Evolutionary conservation across 1,140 invertebrate genomes (phyloP).

Genomic region (Coboldia fuscipes): DNA sequence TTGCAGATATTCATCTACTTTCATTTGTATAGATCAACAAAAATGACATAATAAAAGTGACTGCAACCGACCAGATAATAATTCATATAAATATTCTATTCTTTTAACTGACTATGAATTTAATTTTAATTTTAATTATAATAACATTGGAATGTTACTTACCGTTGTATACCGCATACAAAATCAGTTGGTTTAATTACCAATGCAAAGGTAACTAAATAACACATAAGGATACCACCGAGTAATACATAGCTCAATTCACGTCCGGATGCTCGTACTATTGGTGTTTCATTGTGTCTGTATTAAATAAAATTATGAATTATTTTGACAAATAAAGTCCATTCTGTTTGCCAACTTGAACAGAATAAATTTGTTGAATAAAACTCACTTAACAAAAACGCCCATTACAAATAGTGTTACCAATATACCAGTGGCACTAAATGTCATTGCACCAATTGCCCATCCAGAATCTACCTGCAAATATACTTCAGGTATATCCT

Average conservation of each 20-base stretch:
- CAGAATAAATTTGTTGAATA: neutral
- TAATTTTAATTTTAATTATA: neutral
- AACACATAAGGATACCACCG: slow-evolving; percentile 74
- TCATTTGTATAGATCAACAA: no score
- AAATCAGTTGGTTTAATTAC: slow-evolving; percentile 53
- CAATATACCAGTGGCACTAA: slow-evolving; percentile 54
- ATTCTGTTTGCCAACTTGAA: no score
- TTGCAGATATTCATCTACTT: no score
- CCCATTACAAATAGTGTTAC: slow-evolving; percentile 45
- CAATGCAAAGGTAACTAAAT: slow-evolving; percentile 66
- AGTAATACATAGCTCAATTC: slow-evolving; percentile 76
- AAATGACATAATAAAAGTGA: no score
- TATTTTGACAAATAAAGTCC: no score
- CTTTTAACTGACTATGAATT: no score
- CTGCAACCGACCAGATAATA: no score
- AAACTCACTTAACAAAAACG: slow-evolving; percentile 30
- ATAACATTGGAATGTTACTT: slow-evolving; percentile 10
- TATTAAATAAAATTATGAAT: neutral
- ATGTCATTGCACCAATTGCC: slow-evolving; percentile 75
- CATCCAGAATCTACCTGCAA: slow-evolving; percentile 57
- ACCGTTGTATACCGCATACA: slow-evolving; percentile 58
- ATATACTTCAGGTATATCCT: slow-evolving; percentile 64
- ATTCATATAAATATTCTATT: no score
- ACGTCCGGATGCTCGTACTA: slow-evolving; percentile 73
- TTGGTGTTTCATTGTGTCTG: slow-evolving; percentile 63